phyloP scores from a whole-genome alignment of 2,797 vertebrate species.

The Fundulus diaphanus region DNA sequence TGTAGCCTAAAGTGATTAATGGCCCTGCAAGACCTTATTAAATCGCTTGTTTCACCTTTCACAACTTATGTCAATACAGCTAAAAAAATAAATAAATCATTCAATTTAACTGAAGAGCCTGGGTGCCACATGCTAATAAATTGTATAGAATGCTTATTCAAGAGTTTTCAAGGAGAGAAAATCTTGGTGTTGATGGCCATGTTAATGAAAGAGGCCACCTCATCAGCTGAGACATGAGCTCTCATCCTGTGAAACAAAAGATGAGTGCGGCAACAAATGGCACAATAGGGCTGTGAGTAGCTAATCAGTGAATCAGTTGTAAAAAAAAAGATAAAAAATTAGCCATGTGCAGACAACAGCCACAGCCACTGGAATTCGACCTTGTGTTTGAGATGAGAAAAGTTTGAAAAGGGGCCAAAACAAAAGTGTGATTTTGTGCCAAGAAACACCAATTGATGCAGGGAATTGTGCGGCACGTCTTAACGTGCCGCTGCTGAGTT shows the following conservation, averaged over 20 bases:
- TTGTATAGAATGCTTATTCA: slow-evolving; percentile 14
- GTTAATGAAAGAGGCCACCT: slow-evolving; percentile 7
- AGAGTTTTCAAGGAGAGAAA: background rate
- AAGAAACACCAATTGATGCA: background rate
- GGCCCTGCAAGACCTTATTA: slow-evolving; percentile 22
- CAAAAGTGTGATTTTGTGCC: slow-evolving; percentile 4
- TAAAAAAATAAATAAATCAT: slow-evolving; percentile 44
- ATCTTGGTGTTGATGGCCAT: slow-evolving; percentile 5
- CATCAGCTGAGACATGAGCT: slow-evolving; percentile 5
- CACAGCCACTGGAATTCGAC: slow-evolving; percentile 5
- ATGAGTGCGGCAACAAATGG: slow-evolving; percentile 7
- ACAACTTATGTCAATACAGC: slow-evolving; percentile 28
- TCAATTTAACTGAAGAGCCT: slow-evolving; percentile 12
- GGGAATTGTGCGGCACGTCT: background rate
- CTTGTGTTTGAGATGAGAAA: slow-evolving; percentile 8
- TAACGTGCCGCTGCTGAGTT: background rate
- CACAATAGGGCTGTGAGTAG: background rate
- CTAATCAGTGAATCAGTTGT: slow-evolving; percentile 20
- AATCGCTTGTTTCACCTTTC: slow-evolving; percentile 29
- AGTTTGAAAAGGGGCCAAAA: slow-evolving; percentile 3
- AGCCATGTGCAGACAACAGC: background rate
- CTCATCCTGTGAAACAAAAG: slow-evolving; percentile 11
- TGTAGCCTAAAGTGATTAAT: slow-evolving; percentile 33
- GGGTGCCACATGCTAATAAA: slow-evolving; percentile 29
- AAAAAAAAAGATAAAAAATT: slow-evolving; percentile 9